Base-by-base conservation (phyloP, 2,888 invertebrate genomes). In the Drosophila subquinaria region DNA sequence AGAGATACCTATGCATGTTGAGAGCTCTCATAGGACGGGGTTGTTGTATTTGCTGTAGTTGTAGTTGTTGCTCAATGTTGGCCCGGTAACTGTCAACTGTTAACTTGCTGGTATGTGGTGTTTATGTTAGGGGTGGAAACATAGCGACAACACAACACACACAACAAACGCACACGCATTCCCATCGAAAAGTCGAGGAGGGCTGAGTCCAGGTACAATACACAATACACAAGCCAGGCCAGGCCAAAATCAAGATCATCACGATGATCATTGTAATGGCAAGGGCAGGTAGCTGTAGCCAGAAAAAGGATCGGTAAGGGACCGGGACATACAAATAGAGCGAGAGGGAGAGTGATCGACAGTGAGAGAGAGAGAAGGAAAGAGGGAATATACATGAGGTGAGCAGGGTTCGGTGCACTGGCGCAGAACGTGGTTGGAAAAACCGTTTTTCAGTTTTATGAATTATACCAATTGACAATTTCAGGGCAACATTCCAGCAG, bases 391-490 rank as follows among this genome's bases (percentile, higher is more conserved):
- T 17, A 53, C 2, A 23, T 43, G 51, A 70, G 63, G 66, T 59
- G 62, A 63, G 55, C 62, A 60, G 73, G 65, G 62, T 76, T 64
- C 76, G 70, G 76, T 84, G 87, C 87, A 87, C 84, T 76, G 69
- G 82, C 75, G 75, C 87, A 87, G 72, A 87, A 79, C 85, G 85
- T 84, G 82, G 82, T 82, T 82, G 80, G 74, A 80, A 78, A 80
- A 84, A 79, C 79, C 23, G 73, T 83, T 79, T 85, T 79, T 73
- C 73, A 65, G 55, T 69, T 69, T 74, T 86, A 72, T 72, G 72
- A 86, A 79, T 75, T 72, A 81, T 81, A 76, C 79, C 83, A 84
- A 86, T 86, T 86, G 83, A 81, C 84, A 84, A 87, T 85, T 82
- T 65, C 52, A 72, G 72, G 53, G 60, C 81, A 73, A 65, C 47